Percentiles rank a stretch among this genome's conserved stretches.
Evolutionary conservation across 2,888 invertebrate species (phyloP).

Genomic region (Bunonema sp.): DNA sequence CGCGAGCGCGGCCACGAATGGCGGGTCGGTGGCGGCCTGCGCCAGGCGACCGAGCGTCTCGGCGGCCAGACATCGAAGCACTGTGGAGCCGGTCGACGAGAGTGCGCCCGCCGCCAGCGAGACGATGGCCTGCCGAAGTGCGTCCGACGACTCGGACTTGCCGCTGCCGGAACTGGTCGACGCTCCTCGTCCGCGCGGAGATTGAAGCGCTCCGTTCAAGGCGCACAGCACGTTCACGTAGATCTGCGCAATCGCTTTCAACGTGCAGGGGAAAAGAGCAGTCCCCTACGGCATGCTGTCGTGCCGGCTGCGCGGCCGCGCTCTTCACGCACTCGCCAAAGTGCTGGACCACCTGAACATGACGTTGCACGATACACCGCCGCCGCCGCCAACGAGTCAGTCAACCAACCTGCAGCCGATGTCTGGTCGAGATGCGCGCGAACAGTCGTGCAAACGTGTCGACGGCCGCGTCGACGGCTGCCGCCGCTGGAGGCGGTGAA

Average conservation of each 20-base stretch:
- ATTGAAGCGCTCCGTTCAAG: slow-evolving; percentile 68
- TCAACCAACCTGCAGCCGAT: slow-evolving; percentile 72
- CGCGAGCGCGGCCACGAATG: slow-evolving; percentile 70
- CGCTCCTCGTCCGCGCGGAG: slow-evolving; percentile 16
- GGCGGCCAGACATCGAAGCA: slow-evolving; percentile 77
- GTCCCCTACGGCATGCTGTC: slow-evolving; percentile 12
- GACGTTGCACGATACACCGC: too few relatives aligned
- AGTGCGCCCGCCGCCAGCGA: slow-evolving; percentile 46
- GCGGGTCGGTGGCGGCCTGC: slow-evolving; percentile 68
- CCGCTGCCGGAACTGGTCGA: neutral
- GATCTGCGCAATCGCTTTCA: slow-evolving; percentile 13
- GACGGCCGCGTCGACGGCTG: slow-evolving; percentile 86
- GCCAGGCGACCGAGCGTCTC: slow-evolving; percentile 84
- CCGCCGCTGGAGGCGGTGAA: slow-evolving; percentile 73
- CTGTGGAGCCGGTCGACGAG: slow-evolving; percentile 53
- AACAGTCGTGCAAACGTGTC: slow-evolving; percentile 76
- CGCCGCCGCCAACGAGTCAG: too few relatives aligned
- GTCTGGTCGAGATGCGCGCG: slow-evolving; percentile 81
- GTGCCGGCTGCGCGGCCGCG: slow-evolving; percentile 10
- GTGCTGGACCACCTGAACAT: too few relatives aligned
- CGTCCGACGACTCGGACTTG: too few relatives aligned
- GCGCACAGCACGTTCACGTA: slow-evolving; percentile 93
- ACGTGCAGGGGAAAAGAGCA: neutral
- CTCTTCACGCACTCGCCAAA: slow-evolving; percentile 72
- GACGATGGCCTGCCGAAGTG: slow-evolving; percentile 6